Evolutionary conservation across 2,888 invertebrate species (phyloP), one percentile per base, ranked within the genome.

Genomic region (Cosmia pyralina): DNA sequence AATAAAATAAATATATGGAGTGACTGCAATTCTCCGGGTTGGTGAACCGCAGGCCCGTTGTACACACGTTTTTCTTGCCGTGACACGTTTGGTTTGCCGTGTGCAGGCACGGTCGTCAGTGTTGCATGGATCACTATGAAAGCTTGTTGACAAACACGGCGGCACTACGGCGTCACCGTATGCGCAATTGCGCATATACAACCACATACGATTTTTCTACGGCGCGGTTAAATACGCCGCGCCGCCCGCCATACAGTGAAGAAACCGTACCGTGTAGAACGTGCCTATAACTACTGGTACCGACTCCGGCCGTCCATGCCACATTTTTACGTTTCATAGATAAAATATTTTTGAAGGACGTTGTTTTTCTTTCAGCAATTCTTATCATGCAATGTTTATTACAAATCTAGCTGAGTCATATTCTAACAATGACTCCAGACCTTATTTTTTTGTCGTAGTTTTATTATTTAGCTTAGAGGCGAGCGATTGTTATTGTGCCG

Each of bases 1-100:
- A 77, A 79, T 75, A 79, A 71, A 75, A 78, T 75, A 82, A 82
- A 78, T 75, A 72, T 77, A 73, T 69, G 74, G 22, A 81, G 69
- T 81, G 55, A 57, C 65, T 81, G 72, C 77, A 75, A 81, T 81
- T 73, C 72, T 58, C 58, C 64, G 60, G 63, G 58, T 81, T 69
- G 53, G 73, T 74, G 50, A 70, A 69, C 73, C 58, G 67, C 67
- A 41, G 41, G 41, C 41, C 41, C 41, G 8, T 41, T 41, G 41
- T 8, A 41, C 41, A 41, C 41, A 38, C 38, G 41, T 41, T 41
- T 41, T 41, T 41, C 8, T 41, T 41, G 7, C 41, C 8, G 7
- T 41, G 41, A 38, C 6, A 38, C 7, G 8, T 4, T 41, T 8
- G 7, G 8, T 41, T 38, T 6, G 38, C 38, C 38, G 38, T 38